A percentile compares a stretch with the other conserved stretches of the same genome.
Conservation (phyloP, 2,797 vertebrate genomes). For the Percopsis omiscomaycus region DNA sequence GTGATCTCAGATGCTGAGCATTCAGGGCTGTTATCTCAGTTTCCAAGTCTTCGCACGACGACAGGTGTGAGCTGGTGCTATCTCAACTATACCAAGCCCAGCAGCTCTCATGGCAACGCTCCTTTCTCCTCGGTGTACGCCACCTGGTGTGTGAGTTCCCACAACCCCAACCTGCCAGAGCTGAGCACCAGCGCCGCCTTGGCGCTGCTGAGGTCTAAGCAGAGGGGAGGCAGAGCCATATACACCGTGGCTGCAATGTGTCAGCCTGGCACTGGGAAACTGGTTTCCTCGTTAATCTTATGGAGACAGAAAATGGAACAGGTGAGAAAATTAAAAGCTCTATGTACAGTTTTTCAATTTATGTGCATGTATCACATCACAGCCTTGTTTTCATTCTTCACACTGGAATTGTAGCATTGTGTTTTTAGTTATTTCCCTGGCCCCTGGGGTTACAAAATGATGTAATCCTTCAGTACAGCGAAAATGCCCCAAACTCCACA, state of each 20-base stretch:
- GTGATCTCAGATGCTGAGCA: constrained; percentile 83
- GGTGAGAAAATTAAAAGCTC: constrained; percentile 73
- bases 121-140: constrained; percentile 91
- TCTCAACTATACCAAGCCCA: constrained; percentile 97
- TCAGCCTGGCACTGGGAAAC: constrained; percentile 86
- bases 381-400: too few species aligned
- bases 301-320: constrained; percentile 90
- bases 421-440: too few species aligned
- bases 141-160: constrained; percentile 92
- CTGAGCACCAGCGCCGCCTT: constrained; percentile 88
- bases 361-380: too few species aligned
- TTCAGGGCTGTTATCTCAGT: constrained; percentile 86
- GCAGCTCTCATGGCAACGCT: constrained; percentile 81
- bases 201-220: constrained; percentile 91
- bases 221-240: constrained; percentile 84
- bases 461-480: neutral
- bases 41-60: constrained; percentile 94
- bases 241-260: constrained; percentile 93
- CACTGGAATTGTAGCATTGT: too few species aligned
- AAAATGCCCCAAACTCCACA: neutral
- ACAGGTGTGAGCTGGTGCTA: constrained; percentile 99
- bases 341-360: neutral
- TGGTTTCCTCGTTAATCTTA: constrained; percentile 88
- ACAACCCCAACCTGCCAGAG: constrained; percentile 93
- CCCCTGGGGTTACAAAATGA: too few species aligned